Percentiles rank a stretch among this genome's conserved stretches.
Conservation (phyloP, 23 tunicate genomes). For the Styela plicata region DNA sequence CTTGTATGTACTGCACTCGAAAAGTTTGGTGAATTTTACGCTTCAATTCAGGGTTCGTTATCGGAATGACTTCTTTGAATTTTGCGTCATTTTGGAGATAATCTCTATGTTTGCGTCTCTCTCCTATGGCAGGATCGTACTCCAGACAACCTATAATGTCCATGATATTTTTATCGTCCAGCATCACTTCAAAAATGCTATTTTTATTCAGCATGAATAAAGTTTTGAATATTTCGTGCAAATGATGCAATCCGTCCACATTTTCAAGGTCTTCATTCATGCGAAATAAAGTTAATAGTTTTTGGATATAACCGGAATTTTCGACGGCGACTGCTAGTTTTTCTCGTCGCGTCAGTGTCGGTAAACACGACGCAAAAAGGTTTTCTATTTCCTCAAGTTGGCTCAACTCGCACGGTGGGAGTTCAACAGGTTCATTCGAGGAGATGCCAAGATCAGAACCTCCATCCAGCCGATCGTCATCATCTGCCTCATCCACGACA, state of each 20-base stretch:
- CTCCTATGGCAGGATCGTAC: slow-evolving; percentile 65
- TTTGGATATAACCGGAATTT: slow-evolving; percentile 78
- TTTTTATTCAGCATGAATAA: slow-evolving; percentile 71
- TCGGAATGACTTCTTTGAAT: slow-evolving; percentile 90
- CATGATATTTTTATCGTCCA: slow-evolving; percentile 72
- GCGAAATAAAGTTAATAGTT: slow-evolving; percentile 63
- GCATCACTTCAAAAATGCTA: slow-evolving; percentile 69
- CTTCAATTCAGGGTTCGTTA: slow-evolving; percentile 51
- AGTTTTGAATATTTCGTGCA: slow-evolving; percentile 79
- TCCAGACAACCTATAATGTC: slow-evolving; percentile 85
- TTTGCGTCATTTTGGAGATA: slow-evolving; percentile 69
- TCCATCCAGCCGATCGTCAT: slow-evolving; percentile 46
- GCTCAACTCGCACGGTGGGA: slow-evolving; percentile 80
- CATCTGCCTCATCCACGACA: slow-evolving; percentile 73
- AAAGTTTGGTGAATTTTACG: slow-evolving; percentile 93
- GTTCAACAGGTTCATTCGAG: slow-evolving; percentile 58
- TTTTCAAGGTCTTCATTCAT: slow-evolving; percentile 84
- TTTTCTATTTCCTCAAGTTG: slow-evolving; percentile 75
- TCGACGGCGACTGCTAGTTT: slow-evolving; percentile 82
- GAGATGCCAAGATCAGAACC: slow-evolving; percentile 51
- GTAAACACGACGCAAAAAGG: slow-evolving; percentile 47
- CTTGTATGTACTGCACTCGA: slow-evolving; percentile 94
- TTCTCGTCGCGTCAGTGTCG: slow-evolving; percentile 72
- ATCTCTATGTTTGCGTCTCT: slow-evolving; percentile 74
- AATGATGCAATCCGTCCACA: slow-evolving; percentile 51